Conservation (phyloP, 2,113 vertebrate species). For the Ondatra zibethicus region DNA sequence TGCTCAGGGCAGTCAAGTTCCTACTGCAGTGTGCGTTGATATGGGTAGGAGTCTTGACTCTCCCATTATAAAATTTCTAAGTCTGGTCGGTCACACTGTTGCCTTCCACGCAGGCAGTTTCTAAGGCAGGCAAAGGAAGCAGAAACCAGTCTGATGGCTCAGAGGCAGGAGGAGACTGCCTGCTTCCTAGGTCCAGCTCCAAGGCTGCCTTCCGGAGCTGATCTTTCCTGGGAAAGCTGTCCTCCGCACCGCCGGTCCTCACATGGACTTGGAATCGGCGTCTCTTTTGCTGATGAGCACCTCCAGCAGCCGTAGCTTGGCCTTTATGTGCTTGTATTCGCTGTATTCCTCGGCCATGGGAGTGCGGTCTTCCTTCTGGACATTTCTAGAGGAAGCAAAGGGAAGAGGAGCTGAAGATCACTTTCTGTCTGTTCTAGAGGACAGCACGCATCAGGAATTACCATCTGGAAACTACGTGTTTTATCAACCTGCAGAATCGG, state of each 20-base stretch:
- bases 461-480: neutral
- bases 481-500: neutral
- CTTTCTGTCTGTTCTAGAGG: neutral
- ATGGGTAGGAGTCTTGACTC: neutral
- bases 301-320: constrained; percentile 96
- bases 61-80: constrained; percentile 56
- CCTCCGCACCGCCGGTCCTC: constrained; percentile 50
- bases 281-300: constrained; percentile 99
- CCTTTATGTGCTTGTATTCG: constrained; percentile 98
- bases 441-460: neutral
- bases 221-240: constrained; percentile 51
- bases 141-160: neutral
- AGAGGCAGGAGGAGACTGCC: constrained; percentile 50
- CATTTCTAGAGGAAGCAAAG: constrained; percentile 87
- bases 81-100: constrained; percentile 45
- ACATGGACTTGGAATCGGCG: constrained; percentile 87
- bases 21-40: neutral
- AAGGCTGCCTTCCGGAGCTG: constrained; percentile 63
- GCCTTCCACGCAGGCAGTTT: neutral
- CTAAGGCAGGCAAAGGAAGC: constrained; percentile 27
- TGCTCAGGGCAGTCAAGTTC: neutral
- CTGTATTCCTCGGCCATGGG: constrained; percentile 96
- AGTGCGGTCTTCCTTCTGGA: constrained; percentile 97
- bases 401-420: neutral
- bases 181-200: neutral